Evolutionary conservation across 1,140 invertebrate species (phyloP), one percentile per base, ranked within the genome.

Genomic region (Copidosoma floridanum): DNA sequence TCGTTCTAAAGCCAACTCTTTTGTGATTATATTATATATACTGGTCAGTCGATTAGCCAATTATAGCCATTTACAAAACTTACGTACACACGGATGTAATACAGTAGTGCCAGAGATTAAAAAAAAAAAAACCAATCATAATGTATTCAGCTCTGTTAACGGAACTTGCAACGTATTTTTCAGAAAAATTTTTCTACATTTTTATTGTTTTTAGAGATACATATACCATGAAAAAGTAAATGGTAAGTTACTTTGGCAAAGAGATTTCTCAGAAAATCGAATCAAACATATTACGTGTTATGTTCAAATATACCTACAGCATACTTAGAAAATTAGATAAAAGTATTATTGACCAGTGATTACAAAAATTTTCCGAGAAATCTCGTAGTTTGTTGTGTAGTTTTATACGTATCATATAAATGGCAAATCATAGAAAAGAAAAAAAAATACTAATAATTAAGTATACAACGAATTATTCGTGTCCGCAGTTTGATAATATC

Each of bases 41-140:
- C 35, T 61, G 58, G 52, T 61, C 58, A 55, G 58, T 61, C 58
- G 18, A 50, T n/a, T n/a, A n/a, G n/a, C n/a, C n/a, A n/a, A n/a
- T n/a, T n/a, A n/a, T 55, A 54, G 50, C 46, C 58, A 61, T 61
- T 47, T 55, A 61, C 44, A 55, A 46, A 61, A 23, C 23, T 55
- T 48, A 32, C 24, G 38, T 50, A 48, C 32, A 20, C 38, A 55
- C 16, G 16, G 53, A 47, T 60, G 40, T 60, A 47, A 47, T 11
- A 47, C 2, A 35, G n/a, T n/a, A n/a, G n/a, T n/a, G n/a, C n/a
- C n/a, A n/a, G n/a, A n/a, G n/a, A n/a, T n/a, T n/a, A n/a, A n/a
- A 40, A 21, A 37, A 16, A 43, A 18, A 18, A 23, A 54, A 54
- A 59, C 37, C 24, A 59, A n/a, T 43, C 27, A 52, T 11, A 41